A percentile compares a stretch with the other conserved stretches of the same genome.
Evolutionary conservation across 2,797 vertebrate genomes (phyloP).

Genomic region (Chloroceryle amazona): DNA sequence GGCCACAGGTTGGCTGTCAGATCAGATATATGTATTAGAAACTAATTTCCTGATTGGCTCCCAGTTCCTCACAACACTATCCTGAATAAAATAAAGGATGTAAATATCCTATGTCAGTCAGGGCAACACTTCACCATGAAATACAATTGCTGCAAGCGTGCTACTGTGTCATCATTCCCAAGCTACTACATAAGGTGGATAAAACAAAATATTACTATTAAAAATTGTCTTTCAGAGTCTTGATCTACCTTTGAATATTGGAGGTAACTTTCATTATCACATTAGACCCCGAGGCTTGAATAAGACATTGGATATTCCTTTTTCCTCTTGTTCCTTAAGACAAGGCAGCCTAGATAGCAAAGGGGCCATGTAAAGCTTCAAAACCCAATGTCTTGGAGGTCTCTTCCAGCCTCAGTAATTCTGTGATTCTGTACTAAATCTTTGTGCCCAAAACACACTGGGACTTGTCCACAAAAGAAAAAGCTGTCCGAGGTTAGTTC

Average conservation of each 20-base stretch:
- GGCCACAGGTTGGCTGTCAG: background rate
- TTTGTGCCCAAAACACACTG: background rate
- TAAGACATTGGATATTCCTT: background rate
- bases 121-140: background rate
- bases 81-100: background rate
- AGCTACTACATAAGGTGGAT: background rate
- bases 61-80: background rate
- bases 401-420: too few relatives aligned
- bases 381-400: background rate
- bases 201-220: background rate
- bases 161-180: background rate
- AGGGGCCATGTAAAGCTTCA: background rate
- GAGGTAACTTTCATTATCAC: background rate
- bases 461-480: too few relatives aligned
- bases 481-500: too few relatives aligned
- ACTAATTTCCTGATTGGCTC: background rate
- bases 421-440: background rate
- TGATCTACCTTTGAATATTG: background rate
- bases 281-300: background rate
- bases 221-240: background rate
- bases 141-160: background rate
- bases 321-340: background rate
- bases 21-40: background rate
- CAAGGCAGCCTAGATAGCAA: background rate
- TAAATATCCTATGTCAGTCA: background rate